phyloP scores from a whole-genome alignment of 2,888 invertebrate genomes.

The Allacma fusca region DNA sequence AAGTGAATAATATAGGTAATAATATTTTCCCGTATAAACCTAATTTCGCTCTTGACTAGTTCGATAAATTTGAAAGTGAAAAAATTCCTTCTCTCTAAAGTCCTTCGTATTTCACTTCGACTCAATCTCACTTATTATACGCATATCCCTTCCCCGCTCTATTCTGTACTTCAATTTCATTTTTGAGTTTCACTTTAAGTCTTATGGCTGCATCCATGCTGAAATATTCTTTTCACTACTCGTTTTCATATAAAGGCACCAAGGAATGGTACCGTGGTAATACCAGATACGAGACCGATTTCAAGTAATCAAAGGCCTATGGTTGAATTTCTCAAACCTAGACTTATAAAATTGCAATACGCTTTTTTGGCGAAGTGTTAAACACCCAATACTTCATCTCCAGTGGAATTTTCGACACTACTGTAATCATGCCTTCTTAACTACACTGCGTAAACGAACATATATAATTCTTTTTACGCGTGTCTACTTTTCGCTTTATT shows the following conservation, averaged over 20 bases:
- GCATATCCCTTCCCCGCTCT: conserved; percentile 27
- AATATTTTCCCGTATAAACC: conserved; percentile 61
- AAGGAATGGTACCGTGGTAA: not conserved
- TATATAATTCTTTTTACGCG: too few relatives aligned
- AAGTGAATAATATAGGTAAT: conserved; percentile 62
- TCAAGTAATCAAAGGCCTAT: conserved; percentile 9
- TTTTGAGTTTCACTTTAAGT: conserved; percentile 40
- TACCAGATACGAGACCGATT: not conserved
- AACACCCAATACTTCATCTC: too few relatives aligned
- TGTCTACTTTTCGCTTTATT: too few relatives aligned
- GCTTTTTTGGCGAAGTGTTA: too few relatives aligned
- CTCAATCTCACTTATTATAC: conserved; percentile 41
- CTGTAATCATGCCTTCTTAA: too few relatives aligned
- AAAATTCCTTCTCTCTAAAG: conserved; percentile 38
- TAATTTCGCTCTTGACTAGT: conserved; percentile 61
- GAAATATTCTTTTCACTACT: conserved; percentile 32
- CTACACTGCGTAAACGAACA: too few relatives aligned
- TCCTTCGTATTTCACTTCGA: conserved; percentile 34
- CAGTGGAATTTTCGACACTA: too few relatives aligned
- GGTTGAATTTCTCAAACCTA: too few relatives aligned
- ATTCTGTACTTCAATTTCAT: conserved; percentile 33
- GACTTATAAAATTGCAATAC: too few relatives aligned
- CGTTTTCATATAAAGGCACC: not conserved
- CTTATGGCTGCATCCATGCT: conserved; percentile 34
- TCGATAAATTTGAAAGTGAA: conserved; percentile 56